Base-by-base conservation (phyloP, 2,888 invertebrate species). In the Himalopsyche tibetana region DNA sequence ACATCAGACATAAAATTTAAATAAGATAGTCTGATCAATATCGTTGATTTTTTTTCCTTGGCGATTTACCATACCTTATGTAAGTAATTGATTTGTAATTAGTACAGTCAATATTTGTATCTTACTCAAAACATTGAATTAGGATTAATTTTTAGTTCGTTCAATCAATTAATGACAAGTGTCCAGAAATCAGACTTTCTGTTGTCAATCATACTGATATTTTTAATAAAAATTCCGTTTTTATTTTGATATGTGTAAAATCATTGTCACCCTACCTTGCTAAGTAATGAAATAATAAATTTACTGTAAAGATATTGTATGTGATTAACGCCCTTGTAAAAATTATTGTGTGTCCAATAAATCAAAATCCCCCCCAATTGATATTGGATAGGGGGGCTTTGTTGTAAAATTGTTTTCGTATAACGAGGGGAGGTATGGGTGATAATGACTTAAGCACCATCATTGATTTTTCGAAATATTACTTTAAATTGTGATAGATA, bases 261-360 rank as follows among this genome's bases (percentile, higher is more conserved):
- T 8, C 28, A 19, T 63, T 5, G 63, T 19, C 63, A 63, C 63
- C 63, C 63, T 63, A 63, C 28, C 0, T 19, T 19, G 19, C 63
- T 63, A 63, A 63, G 63, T 63, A 63, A 63, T 63, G 63, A 63
- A 63, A 63, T 63, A 63, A 63, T 63, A 63, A 63, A 63, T 63
- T 63, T 63, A 63, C 63, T 63, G 63, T 63, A 63, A 63, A 63
- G 63, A 63, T 63, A 63, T 63, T 63, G 63, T 63, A 63, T 28
- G 63, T 63, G 63, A 63, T 63, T 63, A 63, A 63, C 63, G 63
- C 63, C 63, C 63, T 28, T 63, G 63, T 63, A 63, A 63, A 63
- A 63, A 63, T 63, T 11, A 63, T 63, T 63, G 63, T 63, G 28
- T 63, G 63, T 63, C 19, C 28, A 63, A 63, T 63, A 63, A 63